phyloP scores from a whole-genome alignment of 2,797 vertebrate species.

The Tarsius wallacei region DNA sequence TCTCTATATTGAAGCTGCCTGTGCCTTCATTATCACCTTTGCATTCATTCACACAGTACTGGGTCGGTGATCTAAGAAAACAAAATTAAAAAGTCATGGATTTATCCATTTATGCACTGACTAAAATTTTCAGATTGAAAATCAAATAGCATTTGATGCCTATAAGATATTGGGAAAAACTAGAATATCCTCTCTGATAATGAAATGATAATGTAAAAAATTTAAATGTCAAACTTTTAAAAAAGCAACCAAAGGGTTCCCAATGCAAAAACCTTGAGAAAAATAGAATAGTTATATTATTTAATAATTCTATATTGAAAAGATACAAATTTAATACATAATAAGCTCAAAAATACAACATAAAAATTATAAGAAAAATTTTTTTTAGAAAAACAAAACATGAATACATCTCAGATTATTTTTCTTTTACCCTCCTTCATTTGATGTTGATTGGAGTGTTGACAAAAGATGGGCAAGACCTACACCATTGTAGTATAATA shows the following conservation, averaged over 20 bases:
- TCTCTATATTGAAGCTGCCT: neutral
- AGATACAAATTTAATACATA: neutral
- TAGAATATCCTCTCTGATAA: neutral
- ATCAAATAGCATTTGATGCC: neutral
- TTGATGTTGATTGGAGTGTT: neutral
- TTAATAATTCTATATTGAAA: neutral
- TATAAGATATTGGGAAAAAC: neutral
- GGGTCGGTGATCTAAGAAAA: neutral
- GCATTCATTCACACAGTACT: too few relatives aligned
- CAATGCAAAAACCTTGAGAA: neutral
- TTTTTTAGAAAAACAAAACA: neutral
- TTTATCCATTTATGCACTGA: neutral
- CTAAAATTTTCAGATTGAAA: neutral
- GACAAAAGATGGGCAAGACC: neutral
- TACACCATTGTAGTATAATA: neutral
- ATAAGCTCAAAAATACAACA: neutral
- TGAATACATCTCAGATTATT: neutral
- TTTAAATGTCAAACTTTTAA: neutral
- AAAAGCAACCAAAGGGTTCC: neutral
- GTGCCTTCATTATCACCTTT: neutral
- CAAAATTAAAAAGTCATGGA: neutral
- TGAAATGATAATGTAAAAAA: neutral
- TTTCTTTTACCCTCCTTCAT: neutral
- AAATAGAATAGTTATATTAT: neutral
- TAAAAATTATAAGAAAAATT: neutral